Base-by-base conservation (phyloP, 1,140 invertebrate species). In the Atta cephalotes region DNA sequence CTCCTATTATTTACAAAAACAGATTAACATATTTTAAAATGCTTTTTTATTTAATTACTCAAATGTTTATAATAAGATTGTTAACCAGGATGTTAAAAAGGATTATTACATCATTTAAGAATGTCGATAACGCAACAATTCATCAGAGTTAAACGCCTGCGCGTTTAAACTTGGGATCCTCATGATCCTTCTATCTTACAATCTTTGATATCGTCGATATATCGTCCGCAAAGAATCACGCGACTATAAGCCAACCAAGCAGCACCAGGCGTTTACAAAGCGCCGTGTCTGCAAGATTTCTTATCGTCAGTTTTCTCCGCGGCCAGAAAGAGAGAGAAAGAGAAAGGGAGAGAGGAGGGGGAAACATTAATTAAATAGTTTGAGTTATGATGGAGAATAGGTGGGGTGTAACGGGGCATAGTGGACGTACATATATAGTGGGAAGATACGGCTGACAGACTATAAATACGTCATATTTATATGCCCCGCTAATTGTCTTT, bases 401-500 rank as follows among this genome's bases (percentile, higher is more conserved):
- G 58, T 79, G 86, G 87, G 79, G 86, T 53, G 76, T 85, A 86
- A 71, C 68, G 62, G 65, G 89, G 78, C 65, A 74, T 65, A 77
- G 78, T 70, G 87, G 58, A 78, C 28, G 66, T 49, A 78, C 28
- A 56, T 49, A 84, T 62, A 65, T 76, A 89, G 79, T 89, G 88
- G 91, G 88, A 89, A 93, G 94, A 93, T 94, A 93, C 90, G 90
- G 85, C 88, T 88, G 91, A 92, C 88, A 88, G 92, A 93, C 94
- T 93, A 94, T 94, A 94, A 94, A 95, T 95, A 94, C 92, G 89
- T 85, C 87, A 92, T 95, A 94, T 95, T 95, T 95, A 94, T 95
- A 94, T 93, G 93, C 94, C 90, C 92, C 87, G 94, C 93, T 95
- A 95, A 95, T 95, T 95, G 95, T 95, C 94, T 94, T 89, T 91